Evolutionary conservation across 2,888 invertebrate species (phyloP), one percentile per base, ranked within the genome.

Genomic region (Torymus texanus): DNA sequence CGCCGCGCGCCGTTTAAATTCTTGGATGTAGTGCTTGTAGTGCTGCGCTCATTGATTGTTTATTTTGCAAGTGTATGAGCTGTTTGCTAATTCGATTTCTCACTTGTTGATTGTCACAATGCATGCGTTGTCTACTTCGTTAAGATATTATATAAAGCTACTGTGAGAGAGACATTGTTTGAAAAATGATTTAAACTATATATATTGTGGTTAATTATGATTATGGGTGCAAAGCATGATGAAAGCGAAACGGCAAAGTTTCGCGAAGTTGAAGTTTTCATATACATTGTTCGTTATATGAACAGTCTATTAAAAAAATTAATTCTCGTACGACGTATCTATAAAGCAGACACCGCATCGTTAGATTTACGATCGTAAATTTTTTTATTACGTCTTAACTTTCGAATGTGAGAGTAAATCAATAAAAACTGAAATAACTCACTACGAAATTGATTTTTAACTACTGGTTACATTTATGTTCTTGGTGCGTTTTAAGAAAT

Each of bases 321-420:
- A 14, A 53, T 41, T 41, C 16, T 16, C 0, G 13, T 24, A 41
- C 41, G 41, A 41, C 41, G 41, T 41, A 41, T 41, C 41, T 41
- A 41, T 41, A 41, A 41, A 41, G 41, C 41, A 41, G 41, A 41
- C 41, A 8, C 41, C 41, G 41, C 8, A 41, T 41, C 41, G 41
- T 41, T 41, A 66, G 51, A 74, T 65, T 74, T 58, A 58, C n/a
- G 53, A 62, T n/a, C 53, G 58, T 62, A 53, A 62, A 62, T 61
- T 53, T 72, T 41, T 61, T 53, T 58, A 12, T 10, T 41, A 50
- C 5, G 24, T 14, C 16, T 63, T 56, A 71, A 74, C 73, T 74
- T 65, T 74, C 65, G 56, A 55, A 50, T 65, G 56, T 74, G 16
- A 74, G n/a, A 74, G 73, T 50, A 14, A 56, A 62, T 72, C 24